Base-by-base conservation (phyloP, 2,113 vertebrate genomes). In the Jacana jacana region DNA sequence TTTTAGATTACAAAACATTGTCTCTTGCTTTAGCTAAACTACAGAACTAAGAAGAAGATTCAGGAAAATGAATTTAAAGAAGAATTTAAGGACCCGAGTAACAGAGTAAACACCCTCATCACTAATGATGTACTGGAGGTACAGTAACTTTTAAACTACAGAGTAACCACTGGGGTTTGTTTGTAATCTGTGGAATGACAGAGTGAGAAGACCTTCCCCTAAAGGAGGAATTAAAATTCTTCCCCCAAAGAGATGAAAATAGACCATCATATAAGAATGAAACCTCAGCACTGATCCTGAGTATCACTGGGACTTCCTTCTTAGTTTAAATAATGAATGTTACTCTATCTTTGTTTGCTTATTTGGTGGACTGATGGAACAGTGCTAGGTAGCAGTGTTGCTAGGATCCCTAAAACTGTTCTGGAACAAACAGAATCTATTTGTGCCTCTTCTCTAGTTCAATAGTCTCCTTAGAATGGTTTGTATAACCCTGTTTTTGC, bases 51-150 rank as follows among this genome's bases (percentile, higher is more conserved):
- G 91, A 98, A 97, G 93, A 97, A 96, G 77, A 63, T 84, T 37
- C 78, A 81, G 5, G 79, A 95, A 81, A 57, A 78, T 9, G 79
- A 94, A 73, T 90, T 97, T 81, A 98, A 96, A 55, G 97, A 98
- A 76, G 97, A 98, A 73, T 98, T 98, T 95, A 98, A 97, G 75
- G 98, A 98, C 30, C 97, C 91, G 4, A 97, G 68, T 91, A 98
- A 98, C 85, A 97, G 97, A 94, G 97, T 98, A 28, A 97, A 95
- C 89, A 97, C 92, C 88, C 95, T 98, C 65, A 96, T 98, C 81
- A 98, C 97, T 86, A 97, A 96, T 70, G 98, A 98, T 77, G 95
- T 96, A 4, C 39, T 98, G 84, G 98, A 98, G 98, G 98, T 98
- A 97, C 71, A 54, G 89, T 95, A 92, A 70, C 28, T 84, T 91